Evolutionary conservation across 2,797 vertebrate genomes (phyloP).

Genomic region (Phataginus tetradactyla): DNA sequence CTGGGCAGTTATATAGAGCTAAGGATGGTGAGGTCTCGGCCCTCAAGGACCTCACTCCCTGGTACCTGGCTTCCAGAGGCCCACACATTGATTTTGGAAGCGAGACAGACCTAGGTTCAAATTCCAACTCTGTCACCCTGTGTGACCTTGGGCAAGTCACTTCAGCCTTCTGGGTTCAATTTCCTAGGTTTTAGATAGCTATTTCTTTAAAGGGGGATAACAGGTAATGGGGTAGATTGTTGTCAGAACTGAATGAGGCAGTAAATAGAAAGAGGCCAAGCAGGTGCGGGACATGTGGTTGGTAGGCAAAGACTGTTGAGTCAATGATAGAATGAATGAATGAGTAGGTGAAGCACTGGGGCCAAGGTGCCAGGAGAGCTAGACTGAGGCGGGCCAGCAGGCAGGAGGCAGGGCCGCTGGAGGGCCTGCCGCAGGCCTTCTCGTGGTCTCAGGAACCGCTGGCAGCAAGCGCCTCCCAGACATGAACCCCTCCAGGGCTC

Average conservation of each 20-base stretch:
- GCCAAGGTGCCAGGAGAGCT: neutral
- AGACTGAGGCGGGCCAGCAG: neutral
- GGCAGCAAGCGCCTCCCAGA: conserved; percentile 78
- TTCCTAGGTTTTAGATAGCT: neutral
- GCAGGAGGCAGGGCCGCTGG: neutral
- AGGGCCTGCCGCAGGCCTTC: conserved; percentile 19
- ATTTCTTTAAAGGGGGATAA: neutral
- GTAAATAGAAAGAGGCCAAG: neutral
- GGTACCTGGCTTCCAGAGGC: neutral
- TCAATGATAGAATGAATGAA: neutral
- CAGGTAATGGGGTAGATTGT: neutral
- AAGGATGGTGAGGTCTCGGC: neutral
- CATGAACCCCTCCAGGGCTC: conserved; percentile 80
- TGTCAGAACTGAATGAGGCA: neutral
- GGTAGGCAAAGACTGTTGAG: neutral
- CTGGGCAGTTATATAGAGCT: neutral
- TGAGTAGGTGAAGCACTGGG: neutral
- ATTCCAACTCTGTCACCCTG: neutral
- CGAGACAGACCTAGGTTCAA: neutral
- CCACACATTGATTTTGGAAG: neutral
- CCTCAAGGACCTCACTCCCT: neutral
- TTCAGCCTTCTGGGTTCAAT: neutral
- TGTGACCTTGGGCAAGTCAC: neutral
- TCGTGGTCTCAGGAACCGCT: conserved; percentile 74
- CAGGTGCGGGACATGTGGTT: neutral